Base-by-base conservation (phyloP, 1,140 invertebrate species). In the Drosophila funebris region DNA sequence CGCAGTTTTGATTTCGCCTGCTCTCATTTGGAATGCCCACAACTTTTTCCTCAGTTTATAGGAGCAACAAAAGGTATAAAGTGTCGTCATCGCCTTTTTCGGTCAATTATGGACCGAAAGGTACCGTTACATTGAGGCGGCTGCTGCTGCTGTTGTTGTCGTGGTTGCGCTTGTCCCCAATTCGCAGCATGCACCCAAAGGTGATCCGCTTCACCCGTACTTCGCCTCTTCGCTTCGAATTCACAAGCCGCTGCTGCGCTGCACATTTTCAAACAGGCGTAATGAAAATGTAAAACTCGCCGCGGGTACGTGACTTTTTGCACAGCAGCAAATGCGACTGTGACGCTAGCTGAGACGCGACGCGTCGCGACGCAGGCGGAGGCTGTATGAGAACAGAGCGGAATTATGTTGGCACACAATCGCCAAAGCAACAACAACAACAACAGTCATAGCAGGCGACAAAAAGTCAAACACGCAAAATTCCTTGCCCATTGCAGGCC, bases 251-350 rank as follows among this genome's bases (percentile, higher is more conserved):
- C 58, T 46, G 39, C 78, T 72, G 76, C 53, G 69, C 74, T 84
- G 76, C 81, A 70, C 66, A 79, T 83, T 73, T 76, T 84, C 70
- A 73, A 87, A 46, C 64, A 73, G 63, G 36, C 66, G 29, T 66
- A 77, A 75, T 76, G 68, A 76, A 75, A 72, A 78, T 61, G 68
- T 67, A 66, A 68, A 78, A 58, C 68, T 67, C 54, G 56, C 41
- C 64, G 53, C 53, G 61, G 39, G 20, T 87, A 88, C 83, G 83
- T 88, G 83, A 88, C 83, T 89, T 70, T 74, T 66, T 48, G 83
- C 83, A 88, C 83, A 88, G 75, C 50, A 58, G 58, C 54, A 24
- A 48, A 43, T 18, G 71, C 61, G 37, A 41, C 76, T 48, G 50
- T 52, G 44, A 9, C 22, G 48, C 39, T 20, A 22, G 18, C 60